phyloP scores from a whole-genome alignment of 2,113 vertebrate species.

The Pseudolaguvia tuberculata region DNA sequence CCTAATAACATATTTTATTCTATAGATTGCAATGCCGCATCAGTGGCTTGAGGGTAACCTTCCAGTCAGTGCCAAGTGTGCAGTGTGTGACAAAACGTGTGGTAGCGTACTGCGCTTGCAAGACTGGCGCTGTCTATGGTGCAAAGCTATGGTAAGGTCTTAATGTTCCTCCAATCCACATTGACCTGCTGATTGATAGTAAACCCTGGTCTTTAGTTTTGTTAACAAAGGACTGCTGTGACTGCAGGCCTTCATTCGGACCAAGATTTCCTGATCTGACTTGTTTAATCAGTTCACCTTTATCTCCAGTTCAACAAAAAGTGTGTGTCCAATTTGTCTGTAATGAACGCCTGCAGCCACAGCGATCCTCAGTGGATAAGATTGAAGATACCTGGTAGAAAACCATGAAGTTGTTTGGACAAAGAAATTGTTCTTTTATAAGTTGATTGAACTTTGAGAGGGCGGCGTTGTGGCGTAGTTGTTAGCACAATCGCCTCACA shows the following conservation, averaged over 20 bases:
- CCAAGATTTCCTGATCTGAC: background rate
- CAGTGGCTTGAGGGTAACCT: constrained; percentile 97
- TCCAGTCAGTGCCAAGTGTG: constrained; percentile 95
- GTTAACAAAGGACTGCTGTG: background rate
- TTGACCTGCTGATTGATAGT: background rate
- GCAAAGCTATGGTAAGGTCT: constrained; percentile 89
- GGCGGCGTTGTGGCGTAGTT: no score
- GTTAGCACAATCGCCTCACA: no score
- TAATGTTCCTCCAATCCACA: background rate
- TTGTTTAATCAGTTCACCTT: constrained; percentile 6
- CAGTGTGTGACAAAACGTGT: constrained; percentile 95
- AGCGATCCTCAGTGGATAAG: background rate
- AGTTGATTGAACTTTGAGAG: background rate
- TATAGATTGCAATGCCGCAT: constrained; percentile 94
- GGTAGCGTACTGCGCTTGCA: constrained; percentile 93
- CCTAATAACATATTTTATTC: constrained; percentile 1
- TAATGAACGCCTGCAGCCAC: constrained; percentile 16
- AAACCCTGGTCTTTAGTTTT: background rate
- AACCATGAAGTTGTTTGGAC: background rate
- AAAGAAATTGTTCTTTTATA: background rate
- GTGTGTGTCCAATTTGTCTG: background rate
- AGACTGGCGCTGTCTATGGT: constrained; percentile 98
- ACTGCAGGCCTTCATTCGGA: background rate
- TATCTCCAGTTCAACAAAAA: background rate
- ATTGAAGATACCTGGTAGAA: constrained; percentile 4